Conservation (phyloP, 2,797 vertebrate genomes). For the Heterohyrax brucei region DNA sequence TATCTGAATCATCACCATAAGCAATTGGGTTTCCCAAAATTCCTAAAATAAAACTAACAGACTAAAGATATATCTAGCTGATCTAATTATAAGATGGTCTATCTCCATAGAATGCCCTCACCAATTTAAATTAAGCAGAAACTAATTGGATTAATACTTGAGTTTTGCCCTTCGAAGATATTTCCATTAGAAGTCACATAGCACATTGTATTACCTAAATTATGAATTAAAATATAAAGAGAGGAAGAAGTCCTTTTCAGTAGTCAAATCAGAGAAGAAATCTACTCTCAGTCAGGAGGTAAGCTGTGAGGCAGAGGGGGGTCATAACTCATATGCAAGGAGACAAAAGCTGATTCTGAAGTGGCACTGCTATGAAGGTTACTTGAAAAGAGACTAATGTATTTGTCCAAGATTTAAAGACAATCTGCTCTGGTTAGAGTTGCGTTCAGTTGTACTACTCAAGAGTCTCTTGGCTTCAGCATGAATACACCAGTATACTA, state of each 20-base stretch:
- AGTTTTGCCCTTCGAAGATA: constrained; percentile 62
- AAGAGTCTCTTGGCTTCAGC: not conserved
- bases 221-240: constrained; percentile 79
- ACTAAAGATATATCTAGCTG: constrained; percentile 48
- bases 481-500: not conserved
- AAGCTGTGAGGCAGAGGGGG: constrained; percentile 4
- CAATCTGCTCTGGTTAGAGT: not conserved
- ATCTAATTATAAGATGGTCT: constrained; percentile 73
- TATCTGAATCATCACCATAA: constrained; percentile 13
- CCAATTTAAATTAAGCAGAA: constrained; percentile 82
- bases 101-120: constrained; percentile 35
- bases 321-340: constrained; percentile 35
- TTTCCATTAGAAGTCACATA: constrained; percentile 46
- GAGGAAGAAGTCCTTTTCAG: constrained; percentile 49
- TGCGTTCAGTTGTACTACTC: not conserved
- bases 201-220: constrained; percentile 26
- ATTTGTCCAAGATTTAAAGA: constrained; percentile 59
- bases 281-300: constrained; percentile 49
- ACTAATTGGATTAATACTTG: constrained; percentile 78
- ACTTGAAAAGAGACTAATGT: constrained; percentile 54
- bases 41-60: not conserved
- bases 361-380: not conserved
- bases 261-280: not conserved
- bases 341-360: constrained; percentile 64
- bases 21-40: not conserved